phyloP scores from a whole-genome alignment of 2,888 invertebrate genomes.

The Helicoverpa assulta region DNA sequence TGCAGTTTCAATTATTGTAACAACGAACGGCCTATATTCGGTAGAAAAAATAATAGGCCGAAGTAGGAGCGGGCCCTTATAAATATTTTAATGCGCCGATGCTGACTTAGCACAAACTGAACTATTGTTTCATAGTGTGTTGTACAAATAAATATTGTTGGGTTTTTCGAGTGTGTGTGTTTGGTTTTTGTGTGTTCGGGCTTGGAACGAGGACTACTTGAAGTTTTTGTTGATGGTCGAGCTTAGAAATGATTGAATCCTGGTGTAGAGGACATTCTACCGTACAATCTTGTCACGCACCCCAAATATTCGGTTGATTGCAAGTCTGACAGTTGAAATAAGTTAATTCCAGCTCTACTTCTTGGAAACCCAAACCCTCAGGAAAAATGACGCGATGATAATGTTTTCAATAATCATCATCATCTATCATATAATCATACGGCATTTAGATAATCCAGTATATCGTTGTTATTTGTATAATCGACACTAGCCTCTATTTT shows the following conservation, averaged over 20 bases:
- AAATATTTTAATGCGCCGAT: conserved; percentile 80
- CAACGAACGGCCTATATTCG: conserved; percentile 46
- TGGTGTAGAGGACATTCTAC: too few relatives aligned
- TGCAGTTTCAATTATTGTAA: conserved; percentile 54
- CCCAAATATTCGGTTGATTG: too few relatives aligned
- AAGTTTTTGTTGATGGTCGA: neutral
- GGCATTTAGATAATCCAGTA: conserved; percentile 25
- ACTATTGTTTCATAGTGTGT: conserved; percentile 60
- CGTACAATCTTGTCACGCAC: too few relatives aligned
- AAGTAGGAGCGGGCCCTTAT: conserved; percentile 65
- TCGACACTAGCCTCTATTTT: conserved; percentile 60
- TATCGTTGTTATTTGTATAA: conserved; percentile 34
- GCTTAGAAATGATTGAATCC: too few relatives aligned
- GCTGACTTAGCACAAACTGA: conserved; percentile 73
- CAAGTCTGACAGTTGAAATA: too few relatives aligned
- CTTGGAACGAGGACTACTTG: conserved; percentile 1
- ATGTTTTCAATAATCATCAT: neutral
- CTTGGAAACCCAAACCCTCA: neutral
- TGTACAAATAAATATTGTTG: conserved; percentile 58
- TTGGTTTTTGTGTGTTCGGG: conserved; percentile 19
- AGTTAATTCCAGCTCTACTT: too few relatives aligned
- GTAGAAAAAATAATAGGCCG: conserved; percentile 55
- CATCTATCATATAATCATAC: conserved; percentile 12
- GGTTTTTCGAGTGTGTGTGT: conserved; percentile 1
- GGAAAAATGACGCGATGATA: too few relatives aligned